Conservation (phyloP, 2,113 vertebrate genomes). For the Emydura subglobosa region DNA sequence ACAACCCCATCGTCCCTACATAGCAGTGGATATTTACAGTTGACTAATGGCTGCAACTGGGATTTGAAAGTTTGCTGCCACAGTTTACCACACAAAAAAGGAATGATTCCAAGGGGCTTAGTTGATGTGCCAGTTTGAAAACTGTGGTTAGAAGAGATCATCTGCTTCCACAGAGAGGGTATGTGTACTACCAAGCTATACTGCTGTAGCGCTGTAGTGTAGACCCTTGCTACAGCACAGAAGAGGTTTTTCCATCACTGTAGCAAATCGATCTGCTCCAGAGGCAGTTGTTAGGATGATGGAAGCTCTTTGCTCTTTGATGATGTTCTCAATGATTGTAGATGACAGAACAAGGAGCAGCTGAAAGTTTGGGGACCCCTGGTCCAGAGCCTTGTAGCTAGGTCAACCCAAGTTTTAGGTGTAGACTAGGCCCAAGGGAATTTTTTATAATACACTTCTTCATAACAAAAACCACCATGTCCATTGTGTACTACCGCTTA, state of each 20-base stretch:
- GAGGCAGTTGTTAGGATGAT: too few relatives aligned
- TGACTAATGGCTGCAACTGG: neutral
- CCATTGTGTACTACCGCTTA: neutral
- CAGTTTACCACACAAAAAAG: fast-evolving
- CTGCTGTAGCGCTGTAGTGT: neutral
- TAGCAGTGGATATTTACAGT: neutral
- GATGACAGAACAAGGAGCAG: too few relatives aligned
- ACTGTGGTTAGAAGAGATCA: fast-evolving
- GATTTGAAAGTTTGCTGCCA: fast-evolving
- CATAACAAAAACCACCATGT: neutral
- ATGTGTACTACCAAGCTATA: too few relatives aligned
- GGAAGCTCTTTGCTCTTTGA: neutral
- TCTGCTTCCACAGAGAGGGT: neutral
- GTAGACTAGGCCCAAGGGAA: neutral
- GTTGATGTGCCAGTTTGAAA: too few relatives aligned
- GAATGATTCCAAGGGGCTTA: neutral
- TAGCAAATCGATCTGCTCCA: too few relatives aligned
- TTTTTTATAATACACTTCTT: neutral
- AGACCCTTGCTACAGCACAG: too few relatives aligned
- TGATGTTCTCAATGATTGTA: too few relatives aligned
- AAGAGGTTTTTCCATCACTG: neutral
- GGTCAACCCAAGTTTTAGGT: neutral
- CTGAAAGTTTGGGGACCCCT: too few relatives aligned
- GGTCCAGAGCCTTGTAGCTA: neutral
- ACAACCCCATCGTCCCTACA: neutral